These are phyloP conservation scores for Megaceryle alcyon DNA, from an alignment of 2,797 vertebrate species.

Conservation along the genomic window DNA sequence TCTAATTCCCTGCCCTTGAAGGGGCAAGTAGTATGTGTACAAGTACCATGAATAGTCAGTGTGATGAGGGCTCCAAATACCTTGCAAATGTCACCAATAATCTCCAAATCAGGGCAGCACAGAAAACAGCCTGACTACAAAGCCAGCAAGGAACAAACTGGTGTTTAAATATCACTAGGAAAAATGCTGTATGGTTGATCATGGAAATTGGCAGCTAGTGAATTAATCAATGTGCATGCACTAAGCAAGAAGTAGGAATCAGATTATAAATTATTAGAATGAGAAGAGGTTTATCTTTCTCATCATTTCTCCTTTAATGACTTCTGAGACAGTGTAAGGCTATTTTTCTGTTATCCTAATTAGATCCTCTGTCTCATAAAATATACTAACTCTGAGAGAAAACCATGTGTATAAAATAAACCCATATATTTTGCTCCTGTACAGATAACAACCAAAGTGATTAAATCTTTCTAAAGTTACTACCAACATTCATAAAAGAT, in stretches of 20 bases:
- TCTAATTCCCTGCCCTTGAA: rapidly evolving
- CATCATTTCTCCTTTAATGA: not conserved
- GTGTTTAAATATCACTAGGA: not conserved
- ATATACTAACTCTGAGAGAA: not conserved
- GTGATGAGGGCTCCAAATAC: not conserved
- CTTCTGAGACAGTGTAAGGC: not conserved
- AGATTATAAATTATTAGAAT: not conserved
- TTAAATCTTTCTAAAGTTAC: not conserved
- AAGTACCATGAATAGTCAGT: not conserved
- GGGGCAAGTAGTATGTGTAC: not conserved
- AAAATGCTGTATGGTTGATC: not conserved
- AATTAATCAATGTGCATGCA: not conserved
- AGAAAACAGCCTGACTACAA: not conserved
- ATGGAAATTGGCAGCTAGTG: not conserved
- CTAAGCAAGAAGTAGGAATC: not conserved
- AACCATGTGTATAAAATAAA: not conserved
- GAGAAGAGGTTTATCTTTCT: not conserved
- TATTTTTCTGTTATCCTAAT: not conserved
- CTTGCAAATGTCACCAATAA: not conserved
- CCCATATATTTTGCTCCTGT: not conserved
- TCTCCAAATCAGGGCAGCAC: not conserved
- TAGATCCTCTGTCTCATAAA: not conserved
- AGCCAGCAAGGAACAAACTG: not conserved
- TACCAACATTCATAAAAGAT: not conserved
- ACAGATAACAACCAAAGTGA: not conserved